Percentiles rank a stretch among this genome's conserved stretches.
Conservation (phyloP, 2,797 vertebrate species). For the Hydrolagus colliei region DNA sequence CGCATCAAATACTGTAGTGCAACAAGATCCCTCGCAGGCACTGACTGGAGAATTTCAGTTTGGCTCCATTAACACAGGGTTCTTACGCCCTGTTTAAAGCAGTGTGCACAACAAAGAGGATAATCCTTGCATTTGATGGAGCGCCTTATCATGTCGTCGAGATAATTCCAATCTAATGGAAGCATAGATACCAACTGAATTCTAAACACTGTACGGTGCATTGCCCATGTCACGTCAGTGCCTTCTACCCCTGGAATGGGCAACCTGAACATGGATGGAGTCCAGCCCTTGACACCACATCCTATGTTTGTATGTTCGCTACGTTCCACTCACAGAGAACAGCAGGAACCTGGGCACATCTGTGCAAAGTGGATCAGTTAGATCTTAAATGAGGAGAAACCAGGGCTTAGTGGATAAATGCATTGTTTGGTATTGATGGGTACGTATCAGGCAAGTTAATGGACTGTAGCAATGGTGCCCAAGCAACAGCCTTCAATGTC, state of each 20-base stretch:
- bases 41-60: neutral
- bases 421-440: too few relatives aligned
- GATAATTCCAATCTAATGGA: neutral
- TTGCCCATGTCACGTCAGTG: neutral
- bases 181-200: too few relatives aligned
- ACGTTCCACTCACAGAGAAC: too few relatives aligned
- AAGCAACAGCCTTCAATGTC: too few relatives aligned
- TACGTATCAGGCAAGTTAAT: too few relatives aligned
- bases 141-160: neutral
- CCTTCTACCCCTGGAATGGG: neutral
- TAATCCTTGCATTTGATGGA: neutral
- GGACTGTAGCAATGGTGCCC: too few relatives aligned
- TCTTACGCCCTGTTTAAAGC: neutral
- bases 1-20: neutral
- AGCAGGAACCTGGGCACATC: too few relatives aligned
- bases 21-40: neutral
- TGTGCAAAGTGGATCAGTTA: too few relatives aligned
- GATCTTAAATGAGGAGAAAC: too few relatives aligned
- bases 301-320: too few relatives aligned
- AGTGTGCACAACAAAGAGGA: neutral
- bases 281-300: too few relatives aligned
- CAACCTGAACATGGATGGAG: neutral
- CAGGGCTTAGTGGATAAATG: too few relatives aligned
- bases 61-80: neutral
- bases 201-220: neutral